Percentiles rank a stretch among this genome's conserved stretches.
These are phyloP conservation scores for Phorcus lineatus DNA, from an alignment of 2,888 invertebrate species.

Conservation along the genomic window DNA sequence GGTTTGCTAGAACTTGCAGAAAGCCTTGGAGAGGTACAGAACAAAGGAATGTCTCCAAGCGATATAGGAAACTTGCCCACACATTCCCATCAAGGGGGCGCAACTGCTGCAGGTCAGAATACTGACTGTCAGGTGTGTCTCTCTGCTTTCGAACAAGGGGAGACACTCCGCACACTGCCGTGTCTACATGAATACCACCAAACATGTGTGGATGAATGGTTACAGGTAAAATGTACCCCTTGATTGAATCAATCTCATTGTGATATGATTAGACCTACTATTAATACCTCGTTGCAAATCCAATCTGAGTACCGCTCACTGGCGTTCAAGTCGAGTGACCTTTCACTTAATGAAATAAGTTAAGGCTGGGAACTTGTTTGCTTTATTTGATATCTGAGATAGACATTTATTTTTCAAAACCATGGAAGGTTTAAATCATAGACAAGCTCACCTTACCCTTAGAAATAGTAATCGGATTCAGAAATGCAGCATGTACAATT, in stretches of 20 bases:
- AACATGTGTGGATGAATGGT: constrained; percentile 60
- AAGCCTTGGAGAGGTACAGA: constrained; percentile 54
- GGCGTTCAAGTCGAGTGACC: no score
- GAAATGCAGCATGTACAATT: no score
- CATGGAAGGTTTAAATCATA: no score
- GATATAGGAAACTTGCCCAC: constrained; percentile 50
- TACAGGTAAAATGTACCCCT: constrained; percentile 47
- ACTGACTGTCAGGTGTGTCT: constrained; percentile 62
- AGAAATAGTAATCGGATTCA: no score
- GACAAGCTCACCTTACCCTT: no score
- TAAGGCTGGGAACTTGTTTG: no score
- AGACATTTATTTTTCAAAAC: no score
- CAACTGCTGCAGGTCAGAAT: constrained; percentile 22
- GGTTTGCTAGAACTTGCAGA: constrained; percentile 62
- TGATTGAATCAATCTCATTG: not conserved
- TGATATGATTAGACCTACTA: no score
- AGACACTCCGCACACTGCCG: constrained; percentile 49
- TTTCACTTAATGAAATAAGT: no score
- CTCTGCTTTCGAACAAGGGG: constrained; percentile 53
- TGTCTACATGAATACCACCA: constrained; percentile 63
- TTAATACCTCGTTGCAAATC: no score
- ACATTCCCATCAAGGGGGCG: constrained; percentile 36
- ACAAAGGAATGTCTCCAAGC: constrained; percentile 48
- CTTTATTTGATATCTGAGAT: no score
- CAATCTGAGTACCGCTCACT: no score